Evolutionary conservation across 2,797 vertebrate species (phyloP), one percentile per base, ranked within the genome.

Genomic region (Sebastes vulpes): DNA sequence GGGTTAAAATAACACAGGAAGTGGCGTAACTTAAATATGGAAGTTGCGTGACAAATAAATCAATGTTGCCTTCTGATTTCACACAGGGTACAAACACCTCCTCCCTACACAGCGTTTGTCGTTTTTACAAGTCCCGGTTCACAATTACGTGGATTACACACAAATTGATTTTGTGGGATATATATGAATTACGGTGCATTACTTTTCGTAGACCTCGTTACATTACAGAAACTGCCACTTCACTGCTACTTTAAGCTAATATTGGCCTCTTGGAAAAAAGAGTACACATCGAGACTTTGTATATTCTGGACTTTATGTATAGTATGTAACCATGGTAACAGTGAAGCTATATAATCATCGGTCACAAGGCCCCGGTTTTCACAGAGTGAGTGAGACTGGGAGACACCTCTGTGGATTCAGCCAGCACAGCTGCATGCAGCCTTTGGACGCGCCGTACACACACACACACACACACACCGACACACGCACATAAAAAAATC

Each of bases 331-430:
- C 63, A 68, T 35, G 56, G 75, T 35, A 74, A 75, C 69, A 9
- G 21, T 23, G 38, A 67, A 25, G 42, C 38, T 58, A 65, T 29
- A 46, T 26, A 66, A 71, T 71, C 53, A 74, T 82, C 54, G 50
- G 68, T 82, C 74, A 84, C 52, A 54, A 54, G 29, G 52, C 52
- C 78, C 38, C 26, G 9, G 75, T 81, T 73, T 42, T 57, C 60
- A 56, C 63, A 9, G 46, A 64, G 31, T 21, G 60, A 48, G 46
- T 28, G 38, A 81, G 59, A 76, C 66, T 26, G 9, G 26, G 21
- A 72, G 71, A 78, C 80, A 82, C 70, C 69, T 76, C 69, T 31
- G 83, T 81, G 57, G 65, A 75, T 81, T 77, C 56, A 81, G 61
- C 64, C 76, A 60, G 65, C 52, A 72, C 31, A 77, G 80, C 67